phyloP scores from a whole-genome alignment of 2,888 invertebrate genomes.

The Troides aeacus region DNA sequence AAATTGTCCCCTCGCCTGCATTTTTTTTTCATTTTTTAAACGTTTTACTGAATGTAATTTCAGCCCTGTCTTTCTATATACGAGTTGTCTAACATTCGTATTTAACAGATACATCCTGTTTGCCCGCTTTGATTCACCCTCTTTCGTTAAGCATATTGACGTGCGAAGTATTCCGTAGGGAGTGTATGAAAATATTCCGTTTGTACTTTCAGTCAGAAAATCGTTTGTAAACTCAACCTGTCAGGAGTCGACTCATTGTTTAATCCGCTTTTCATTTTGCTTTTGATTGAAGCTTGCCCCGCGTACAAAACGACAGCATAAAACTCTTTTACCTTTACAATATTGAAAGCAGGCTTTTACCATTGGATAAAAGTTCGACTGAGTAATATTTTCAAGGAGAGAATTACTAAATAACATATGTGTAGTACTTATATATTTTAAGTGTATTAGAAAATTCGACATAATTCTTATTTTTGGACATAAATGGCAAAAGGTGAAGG shows the following conservation, averaged over 20 bases:
- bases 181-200: background rate
- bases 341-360: background rate
- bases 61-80: background rate
- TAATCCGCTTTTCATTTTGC: background rate
- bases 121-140: slow-evolving; percentile 12
- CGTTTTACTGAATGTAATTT: background rate
- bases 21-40: background rate
- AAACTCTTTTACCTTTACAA: background rate
- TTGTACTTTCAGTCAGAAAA: background rate
- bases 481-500: too few species aligned
- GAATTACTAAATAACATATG: too few species aligned
- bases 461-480: too few species aligned
- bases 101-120: slow-evolving; percentile 2
- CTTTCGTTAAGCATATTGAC: slow-evolving; percentile 1
- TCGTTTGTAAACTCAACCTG: background rate
- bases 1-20: background rate
- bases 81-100: slow-evolving; percentile 2
- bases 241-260: background rate
- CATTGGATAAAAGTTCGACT: background rate
- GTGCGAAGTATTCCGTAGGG: slow-evolving; percentile 1
- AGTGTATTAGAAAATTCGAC: too few species aligned
- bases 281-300: background rate
- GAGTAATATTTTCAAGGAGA: too few species aligned
- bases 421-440: too few species aligned
- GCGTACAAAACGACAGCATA: background rate